These are phyloP conservation scores for Leptopilina syphax DNA, from an alignment of 2,888 invertebrate genomes.

Conservation along the genomic window DNA sequence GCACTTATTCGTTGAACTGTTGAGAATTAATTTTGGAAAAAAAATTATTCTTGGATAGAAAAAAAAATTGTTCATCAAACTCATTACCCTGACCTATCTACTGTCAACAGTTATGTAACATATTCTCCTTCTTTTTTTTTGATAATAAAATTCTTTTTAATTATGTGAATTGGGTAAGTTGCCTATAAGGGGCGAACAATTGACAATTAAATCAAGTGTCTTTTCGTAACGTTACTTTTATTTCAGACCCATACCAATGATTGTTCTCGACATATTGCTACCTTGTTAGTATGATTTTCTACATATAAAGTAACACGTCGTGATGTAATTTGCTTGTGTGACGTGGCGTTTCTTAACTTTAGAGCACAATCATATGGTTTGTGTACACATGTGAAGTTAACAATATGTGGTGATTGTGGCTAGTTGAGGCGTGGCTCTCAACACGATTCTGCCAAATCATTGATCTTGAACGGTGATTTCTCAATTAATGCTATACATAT, in stretches of 20 bases:
- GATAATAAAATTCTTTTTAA: background rate
- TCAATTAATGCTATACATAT: constrained; percentile 43
- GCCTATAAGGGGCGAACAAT: constrained; percentile 1
- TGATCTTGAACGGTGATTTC: constrained; percentile 48
- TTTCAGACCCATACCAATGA: background rate
- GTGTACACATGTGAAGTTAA: constrained; percentile 27
- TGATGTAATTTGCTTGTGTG: constrained; percentile 27
- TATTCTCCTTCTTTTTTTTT: background rate
- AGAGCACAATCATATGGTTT: background rate
- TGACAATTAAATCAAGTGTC: background rate
- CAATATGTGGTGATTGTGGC: constrained; percentile 44
- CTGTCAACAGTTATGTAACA: background rate
- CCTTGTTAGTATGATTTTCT: constrained; percentile 23
- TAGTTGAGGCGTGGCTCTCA: constrained; percentile 41
- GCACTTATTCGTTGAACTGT: too few relatives aligned
- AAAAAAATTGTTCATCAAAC: too few relatives aligned
- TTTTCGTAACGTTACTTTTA: background rate
- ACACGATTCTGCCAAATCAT: constrained; percentile 45
- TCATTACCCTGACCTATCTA: too few relatives aligned
- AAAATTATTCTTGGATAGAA: too few relatives aligned
- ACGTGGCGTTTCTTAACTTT: constrained; percentile 25
- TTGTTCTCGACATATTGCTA: constrained; percentile 9
- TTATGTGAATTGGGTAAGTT: background rate
- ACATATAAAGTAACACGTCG: constrained; percentile 19
- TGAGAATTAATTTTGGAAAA: too few relatives aligned